Conservation (phyloP, 2,113 vertebrate genomes). For the Nematolebias whitei region DNA sequence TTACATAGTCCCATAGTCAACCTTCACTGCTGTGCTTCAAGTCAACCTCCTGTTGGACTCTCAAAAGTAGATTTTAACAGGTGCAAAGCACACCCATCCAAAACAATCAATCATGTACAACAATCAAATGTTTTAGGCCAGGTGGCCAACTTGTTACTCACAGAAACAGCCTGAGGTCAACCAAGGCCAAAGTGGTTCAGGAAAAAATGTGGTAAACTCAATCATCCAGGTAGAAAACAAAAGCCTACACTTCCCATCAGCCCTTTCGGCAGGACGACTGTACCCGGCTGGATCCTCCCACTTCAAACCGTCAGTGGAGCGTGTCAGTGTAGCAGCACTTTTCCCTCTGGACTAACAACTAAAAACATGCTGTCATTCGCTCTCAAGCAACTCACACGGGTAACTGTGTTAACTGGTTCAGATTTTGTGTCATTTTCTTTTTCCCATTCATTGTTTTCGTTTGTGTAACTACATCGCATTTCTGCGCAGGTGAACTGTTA, state of each 20-base stretch:
- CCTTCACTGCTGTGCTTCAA: too few species aligned
- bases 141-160: too few species aligned
- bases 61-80: too few species aligned
- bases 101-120: too few species aligned
- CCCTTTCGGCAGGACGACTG: slow-evolving; percentile 16
- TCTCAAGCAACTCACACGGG: slow-evolving; percentile 73
- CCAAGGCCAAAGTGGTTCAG: too few species aligned
- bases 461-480: not conserved
- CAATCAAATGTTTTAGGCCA: too few species aligned
- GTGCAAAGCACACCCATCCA: too few species aligned
- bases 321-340: slow-evolving; percentile 12
- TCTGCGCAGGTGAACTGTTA: not conserved
- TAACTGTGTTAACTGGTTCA: slow-evolving; percentile 9
- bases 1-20: too few species aligned
- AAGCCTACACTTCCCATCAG: slow-evolving; percentile 68
- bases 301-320: slow-evolving; percentile 15
- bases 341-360: slow-evolving; percentile 29
- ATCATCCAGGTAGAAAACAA: too few species aligned
- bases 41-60: too few species aligned
- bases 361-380: slow-evolving; percentile 74
- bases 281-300: slow-evolving; percentile 18
- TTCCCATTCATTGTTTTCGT: not conserved
- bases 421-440: not conserved
- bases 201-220: too few species aligned
- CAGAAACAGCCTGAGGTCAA: too few species aligned